phyloP scores from a whole-genome alignment of 2,888 invertebrate species.

The Syrphus vitripennis region DNA sequence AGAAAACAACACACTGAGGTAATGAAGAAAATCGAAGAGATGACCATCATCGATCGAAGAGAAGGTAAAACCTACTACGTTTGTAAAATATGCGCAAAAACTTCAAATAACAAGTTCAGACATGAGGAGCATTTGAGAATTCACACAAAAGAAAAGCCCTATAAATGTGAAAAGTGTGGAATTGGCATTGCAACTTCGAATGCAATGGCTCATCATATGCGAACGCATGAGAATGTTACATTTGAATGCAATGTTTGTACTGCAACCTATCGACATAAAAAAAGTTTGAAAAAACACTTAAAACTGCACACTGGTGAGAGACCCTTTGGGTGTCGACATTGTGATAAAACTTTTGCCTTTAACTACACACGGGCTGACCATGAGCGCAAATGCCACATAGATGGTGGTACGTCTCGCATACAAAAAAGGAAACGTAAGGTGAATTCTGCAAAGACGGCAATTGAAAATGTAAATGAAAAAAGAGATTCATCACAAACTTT shows the following conservation, averaged over 20 bases:
- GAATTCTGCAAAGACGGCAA: not conserved
- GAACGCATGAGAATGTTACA: slow-evolving; percentile 58
- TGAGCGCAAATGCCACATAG: slow-evolving; percentile 52
- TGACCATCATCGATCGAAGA: slow-evolving; percentile 56
- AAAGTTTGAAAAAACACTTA: slow-evolving; percentile 58
- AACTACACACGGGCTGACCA: slow-evolving; percentile 55
- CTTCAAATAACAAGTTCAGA: slow-evolving; percentile 54
- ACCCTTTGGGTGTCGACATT: slow-evolving; percentile 57
- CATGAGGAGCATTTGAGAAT: slow-evolving; percentile 64
- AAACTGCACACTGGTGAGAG: slow-evolving; percentile 50
- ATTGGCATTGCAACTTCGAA: slow-evolving; percentile 50
- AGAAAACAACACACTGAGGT: slow-evolving; percentile 62
- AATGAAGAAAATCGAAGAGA: slow-evolving; percentile 64
- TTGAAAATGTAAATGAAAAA: not conserved
- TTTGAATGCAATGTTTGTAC: slow-evolving; percentile 63
- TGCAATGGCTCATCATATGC: slow-evolving; percentile 57
- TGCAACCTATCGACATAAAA: slow-evolving; percentile 61
- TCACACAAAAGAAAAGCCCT: slow-evolving; percentile 60
- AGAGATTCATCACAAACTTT: not conserved
- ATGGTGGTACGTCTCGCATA: slow-evolving; percentile 6
- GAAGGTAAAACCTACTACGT: slow-evolving; percentile 52
- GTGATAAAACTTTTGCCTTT: slow-evolving; percentile 47
- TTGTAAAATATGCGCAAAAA: slow-evolving; percentile 65
- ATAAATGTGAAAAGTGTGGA: slow-evolving; percentile 57
- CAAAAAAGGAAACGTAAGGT: not conserved